phyloP scores from a whole-genome alignment of 1,140 invertebrate species.

The Cotesia glomerata region DNA sequence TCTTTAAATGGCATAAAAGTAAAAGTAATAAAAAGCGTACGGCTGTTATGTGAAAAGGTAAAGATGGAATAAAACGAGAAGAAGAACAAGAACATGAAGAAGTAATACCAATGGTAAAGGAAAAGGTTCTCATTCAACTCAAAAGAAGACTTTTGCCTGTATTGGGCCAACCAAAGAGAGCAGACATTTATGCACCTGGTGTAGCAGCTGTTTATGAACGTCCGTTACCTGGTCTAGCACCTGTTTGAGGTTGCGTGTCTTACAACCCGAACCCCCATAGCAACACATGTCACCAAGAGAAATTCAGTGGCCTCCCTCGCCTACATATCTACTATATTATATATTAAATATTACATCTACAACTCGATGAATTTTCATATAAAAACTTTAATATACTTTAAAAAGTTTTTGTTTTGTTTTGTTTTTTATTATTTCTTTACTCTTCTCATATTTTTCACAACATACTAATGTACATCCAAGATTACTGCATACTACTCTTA shows the following conservation, averaged over 20 bases:
- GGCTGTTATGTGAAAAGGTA: too few species aligned
- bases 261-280: constrained; percentile 43
- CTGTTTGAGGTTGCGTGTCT: constrained; percentile 58
- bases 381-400: constrained; percentile 1
- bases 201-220: constrained; percentile 55
- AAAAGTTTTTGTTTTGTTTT: neutral
- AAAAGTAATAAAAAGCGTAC: too few species aligned
- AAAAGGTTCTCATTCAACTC: neutral
- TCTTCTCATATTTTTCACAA: neutral
- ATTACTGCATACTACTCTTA: too few species aligned
- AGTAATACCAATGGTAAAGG: neutral
- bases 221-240: constrained; percentile 58
- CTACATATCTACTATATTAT: neutral
- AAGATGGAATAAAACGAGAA: neutral
- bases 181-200: constrained; percentile 51
- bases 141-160: constrained; percentile 11
- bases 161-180: neutral
- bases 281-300: constrained; percentile 35
- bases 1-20: too few species aligned
- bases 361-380: neutral
- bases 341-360: neutral
- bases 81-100: neutral
- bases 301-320: constrained; percentile 19
- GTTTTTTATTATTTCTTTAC: neutral
- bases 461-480: too few species aligned